A percentile compares a stretch with the other conserved stretches of the same genome.
These are phyloP conservation scores for Chelmon rostratus DNA, from an alignment of 2,797 vertebrate genomes.

Conservation along the genomic window DNA sequence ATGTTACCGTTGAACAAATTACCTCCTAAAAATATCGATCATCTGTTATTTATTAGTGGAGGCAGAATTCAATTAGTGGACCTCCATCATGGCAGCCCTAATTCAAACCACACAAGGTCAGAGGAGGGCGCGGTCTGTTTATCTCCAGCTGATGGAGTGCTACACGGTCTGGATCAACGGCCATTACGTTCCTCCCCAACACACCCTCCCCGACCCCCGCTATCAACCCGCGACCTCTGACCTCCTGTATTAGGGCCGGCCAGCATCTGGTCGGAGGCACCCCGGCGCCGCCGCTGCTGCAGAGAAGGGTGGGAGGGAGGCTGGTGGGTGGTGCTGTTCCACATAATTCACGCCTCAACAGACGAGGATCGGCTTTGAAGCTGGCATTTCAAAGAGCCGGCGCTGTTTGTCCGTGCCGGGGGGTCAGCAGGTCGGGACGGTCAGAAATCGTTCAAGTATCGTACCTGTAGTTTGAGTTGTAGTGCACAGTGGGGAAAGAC, in stretches of 20 bases:
- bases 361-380: conserved; percentile 65
- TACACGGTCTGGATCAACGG: conserved; percentile 44
- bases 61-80: conserved; percentile 72
- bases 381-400: conserved; percentile 55
- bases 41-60: conserved; percentile 66
- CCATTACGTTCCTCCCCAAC: conserved; percentile 9
- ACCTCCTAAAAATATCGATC: conserved; percentile 58
- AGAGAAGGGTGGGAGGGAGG: neutral
- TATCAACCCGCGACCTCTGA: conserved; percentile 55
- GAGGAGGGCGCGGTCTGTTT: conserved; percentile 52
- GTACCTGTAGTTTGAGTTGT: conserved; percentile 7
- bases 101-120: conserved; percentile 73
- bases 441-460: conserved; percentile 8
- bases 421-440: neutral
- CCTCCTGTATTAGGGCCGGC: conserved; percentile 29
- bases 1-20: conserved; percentile 52
- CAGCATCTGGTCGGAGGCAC: conserved; percentile 71
- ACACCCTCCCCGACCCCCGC: conserved; percentile 32
- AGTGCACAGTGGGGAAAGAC: neutral
- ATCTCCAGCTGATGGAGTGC: conserved; percentile 66
- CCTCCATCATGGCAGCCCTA: conserved; percentile 57
- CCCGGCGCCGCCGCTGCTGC: neutral
- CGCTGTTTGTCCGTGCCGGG: conserved; percentile 32
- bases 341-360: conserved; percentile 65
- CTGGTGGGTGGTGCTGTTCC: conserved; percentile 45